These are phyloP conservation scores for Oryctolagus cuniculus DNA, from an alignment of 2,113 vertebrate genomes.

Conservation along the genomic window mOryCun1.1 NC_091432.1:70549501-70550000, in stretches of 20 bases:
- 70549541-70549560: neutral
- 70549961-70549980: neutral
- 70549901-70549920: neutral
- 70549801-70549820: neutral
- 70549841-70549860: neutral
- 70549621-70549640: neutral
- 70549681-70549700: neutral
- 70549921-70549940: neutral
- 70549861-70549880: neutral
- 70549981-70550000: neutral
- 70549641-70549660: neutral
- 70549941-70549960: neutral
- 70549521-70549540: neutral
- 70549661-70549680: neutral
- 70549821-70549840: neutral
- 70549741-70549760: neutral
- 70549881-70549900: conserved; percentile 23
- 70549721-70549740: neutral
- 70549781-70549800: neutral
- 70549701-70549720: neutral
- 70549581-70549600: neutral
- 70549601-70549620: neutral
- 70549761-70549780: neutral
- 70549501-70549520: neutral
- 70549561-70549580: fast-evolving